Evolutionary conservation across 2,888 invertebrate species (phyloP).

Genomic region (Ormyrus pomaceus): DNA sequence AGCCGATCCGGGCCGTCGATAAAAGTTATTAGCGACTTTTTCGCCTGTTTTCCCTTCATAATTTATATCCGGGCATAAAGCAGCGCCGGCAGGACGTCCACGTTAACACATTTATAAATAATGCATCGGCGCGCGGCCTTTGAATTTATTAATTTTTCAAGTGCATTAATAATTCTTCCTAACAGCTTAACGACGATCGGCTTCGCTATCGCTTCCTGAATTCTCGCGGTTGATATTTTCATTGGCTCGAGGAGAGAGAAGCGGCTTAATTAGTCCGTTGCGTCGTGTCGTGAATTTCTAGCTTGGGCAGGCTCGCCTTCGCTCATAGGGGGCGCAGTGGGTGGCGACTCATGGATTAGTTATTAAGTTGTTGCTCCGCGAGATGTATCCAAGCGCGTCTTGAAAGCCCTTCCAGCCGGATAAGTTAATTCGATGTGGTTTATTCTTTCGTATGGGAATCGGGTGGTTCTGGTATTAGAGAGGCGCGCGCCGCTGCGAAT

Average conservation of each 20-base stretch:
- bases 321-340: slow-evolving; percentile 50
- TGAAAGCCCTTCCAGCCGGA: too few species aligned
- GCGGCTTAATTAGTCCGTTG: slow-evolving; percentile 30
- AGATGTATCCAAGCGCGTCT: too few species aligned
- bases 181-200: slow-evolving; percentile 29
- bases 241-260: background rate
- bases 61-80: slow-evolving; percentile 42
- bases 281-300: slow-evolving; percentile 30
- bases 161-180: slow-evolving; percentile 45
- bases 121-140: slow-evolving; percentile 32
- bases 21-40: slow-evolving; percentile 49
- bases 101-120: slow-evolving; percentile 49
- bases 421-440: slow-evolving; percentile 8
- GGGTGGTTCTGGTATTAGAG: too few species aligned
- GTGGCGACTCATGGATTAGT: slow-evolving; percentile 27
- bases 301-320: slow-evolving; percentile 15
- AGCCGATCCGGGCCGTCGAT: slow-evolving; percentile 9
- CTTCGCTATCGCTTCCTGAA: slow-evolving; percentile 35
- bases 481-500: too few species aligned
- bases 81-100: slow-evolving; percentile 28
- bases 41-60: background rate
- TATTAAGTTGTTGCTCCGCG: slow-evolving; percentile 40
- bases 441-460: background rate
- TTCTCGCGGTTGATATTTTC: slow-evolving; percentile 38
- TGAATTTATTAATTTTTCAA: slow-evolving; percentile 53